Evolutionary conservation across 2,888 invertebrate species (phyloP), one percentile per base, ranked within the genome.

Genomic region (Volucella inflata): DNA sequence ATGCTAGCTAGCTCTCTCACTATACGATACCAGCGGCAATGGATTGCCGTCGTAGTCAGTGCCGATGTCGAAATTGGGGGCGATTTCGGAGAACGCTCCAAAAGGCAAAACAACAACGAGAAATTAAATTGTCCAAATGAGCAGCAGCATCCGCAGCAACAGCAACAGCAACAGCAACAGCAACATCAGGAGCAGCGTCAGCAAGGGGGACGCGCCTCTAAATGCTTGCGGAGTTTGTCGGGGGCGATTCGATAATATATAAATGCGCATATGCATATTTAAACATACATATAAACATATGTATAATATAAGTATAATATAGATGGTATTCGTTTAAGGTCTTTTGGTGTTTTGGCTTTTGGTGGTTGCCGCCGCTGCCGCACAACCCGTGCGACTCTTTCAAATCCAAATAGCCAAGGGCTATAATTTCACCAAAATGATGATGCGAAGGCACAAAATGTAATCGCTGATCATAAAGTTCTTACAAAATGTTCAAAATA

Each of bases 401-500:
- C 78, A 82, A 82, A 87, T 82, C 87, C 87, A 87, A 87, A 87
- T 87, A 87, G 87, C 87, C 87, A 82, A 87, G 78, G 87, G 87
- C 87, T 87, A 87, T 87, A 87, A 87, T 87, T 87, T 87, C 87
- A 87, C 87, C 87, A 57, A 87, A 87, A 87, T 87, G 87, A 87
- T 87, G 87, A 82, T 87, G 87, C 87, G 77, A 85, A 87, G 87
- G 82, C 77, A 87, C 87, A 87, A 78, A 87, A 82, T 87, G 82
- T 87, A 87, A 87, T 87, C 87, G 87, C 74, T 87, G 87, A 87
- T 87, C 87, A 87, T 87, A 87, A 87, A 87, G 82, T 87, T 87
- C 87, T 87, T 87, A 82, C 87, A 87, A 87, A 82, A 87, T 87
- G 87, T 87, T 87, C 82, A 87, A 82, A 87, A 87, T 87, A 87